Evolutionary conservation across 2,113 vertebrate genomes (phyloP), one percentile per base, ranked within the genome.

Genomic region (Glaucomys volans): DNA sequence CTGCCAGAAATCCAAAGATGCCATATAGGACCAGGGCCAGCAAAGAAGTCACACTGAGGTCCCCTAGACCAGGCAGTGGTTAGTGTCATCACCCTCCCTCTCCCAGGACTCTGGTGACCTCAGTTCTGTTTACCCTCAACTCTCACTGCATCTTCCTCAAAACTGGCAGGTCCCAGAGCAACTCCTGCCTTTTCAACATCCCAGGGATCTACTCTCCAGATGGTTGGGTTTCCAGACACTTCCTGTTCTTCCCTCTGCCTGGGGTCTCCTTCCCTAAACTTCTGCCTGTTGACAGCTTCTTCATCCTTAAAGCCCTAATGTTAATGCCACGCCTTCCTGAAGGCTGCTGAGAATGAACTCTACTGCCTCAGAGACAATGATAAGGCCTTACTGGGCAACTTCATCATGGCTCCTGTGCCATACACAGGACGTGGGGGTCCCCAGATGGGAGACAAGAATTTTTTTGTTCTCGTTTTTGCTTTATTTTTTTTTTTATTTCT

Each of bases 1-100:
- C 44, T 59, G 40, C n/a, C 16, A n/a, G 52, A 54, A 28, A 64
- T 35, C 44, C n/a, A n/a, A n/a, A 0, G 35, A 30, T 44, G 32
- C 40, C 69, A 35, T 7, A 1, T 8, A 44, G 37, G 57, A 47
- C 5, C 26, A 50, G 17, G 47, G 35, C 42, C 8, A 8, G 22
- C n/a, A 22, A 40, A 16, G 35, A 28, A 22, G 42, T 26, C 4
- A 0, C 5, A 2, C 0, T 26, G 16, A 62, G 79, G 13, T 24
- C 0, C 32, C 30, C 24, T 54, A 4, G 47, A 22, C 22, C 4
- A 1, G 16, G 8, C 35, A 16, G 37, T 42, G 18, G 30, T 47
- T 20, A 37, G 40, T 42, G 16, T 24, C 14, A 59, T 14, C 5
- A 3, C 7, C 2, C 32, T 79, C 18, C 67, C 17, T 35, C 32